Conservation (phyloP, 1,140 invertebrate genomes). For the Potamilus streckersoni region DNA sequence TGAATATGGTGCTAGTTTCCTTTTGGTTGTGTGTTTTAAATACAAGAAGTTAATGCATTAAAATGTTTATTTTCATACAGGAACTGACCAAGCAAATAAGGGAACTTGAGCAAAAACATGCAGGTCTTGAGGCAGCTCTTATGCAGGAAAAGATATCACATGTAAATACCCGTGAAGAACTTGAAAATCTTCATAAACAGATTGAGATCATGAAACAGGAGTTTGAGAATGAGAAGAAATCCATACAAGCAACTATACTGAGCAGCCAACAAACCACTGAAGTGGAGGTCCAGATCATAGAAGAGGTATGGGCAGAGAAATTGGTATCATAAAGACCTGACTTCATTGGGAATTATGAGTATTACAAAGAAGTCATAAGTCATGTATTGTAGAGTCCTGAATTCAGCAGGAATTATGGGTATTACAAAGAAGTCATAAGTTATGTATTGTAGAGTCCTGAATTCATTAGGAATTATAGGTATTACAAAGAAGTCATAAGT, state of each 20-base stretch:
- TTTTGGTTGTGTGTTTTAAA: no score
- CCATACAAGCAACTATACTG: constrained; percentile 36
- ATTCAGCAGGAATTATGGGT: no score
- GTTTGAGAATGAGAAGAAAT: constrained; percentile 35
- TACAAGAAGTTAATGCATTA: no score
- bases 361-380: no score
- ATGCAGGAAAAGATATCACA: constrained; percentile 52
- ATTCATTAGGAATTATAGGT: no score
- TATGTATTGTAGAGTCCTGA: no score
- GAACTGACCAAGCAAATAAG: constrained; percentile 42
- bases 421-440: no score
- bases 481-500: no score
- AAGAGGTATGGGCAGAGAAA: constrained; percentile 33
- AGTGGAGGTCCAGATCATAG: constrained; percentile 43
- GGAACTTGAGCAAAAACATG: constrained; percentile 42
- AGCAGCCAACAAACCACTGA: constrained; percentile 35
- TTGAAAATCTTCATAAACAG: constrained; percentile 54
- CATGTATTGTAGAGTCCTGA: no score
- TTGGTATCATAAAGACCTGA: no score
- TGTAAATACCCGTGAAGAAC: constrained; percentile 51
- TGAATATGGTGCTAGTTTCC: no score
- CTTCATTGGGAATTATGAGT: no score
- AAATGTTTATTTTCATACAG: constrained; percentile 8
- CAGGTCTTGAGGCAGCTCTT: constrained; percentile 43
- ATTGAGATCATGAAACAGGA: constrained; percentile 42